These are phyloP conservation scores for Novumbra hubbsi DNA, from an alignment of 2,797 vertebrate species.

Conservation along the genomic window DNA sequence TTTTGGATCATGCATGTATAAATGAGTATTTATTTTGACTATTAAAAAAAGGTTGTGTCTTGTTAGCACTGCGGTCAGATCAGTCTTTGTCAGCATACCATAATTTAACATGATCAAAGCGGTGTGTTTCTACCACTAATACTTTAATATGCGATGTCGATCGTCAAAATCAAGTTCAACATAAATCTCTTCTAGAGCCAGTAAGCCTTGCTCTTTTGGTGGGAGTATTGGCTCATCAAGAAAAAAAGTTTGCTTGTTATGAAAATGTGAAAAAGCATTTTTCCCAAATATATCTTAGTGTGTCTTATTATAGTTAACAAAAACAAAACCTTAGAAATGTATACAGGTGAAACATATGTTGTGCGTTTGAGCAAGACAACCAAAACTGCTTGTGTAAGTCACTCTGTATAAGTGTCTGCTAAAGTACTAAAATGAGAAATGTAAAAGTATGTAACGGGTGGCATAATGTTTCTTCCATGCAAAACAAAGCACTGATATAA, in stretches of 20 bases:
- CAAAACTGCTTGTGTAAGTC: too few species aligned
- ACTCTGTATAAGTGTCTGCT: too few species aligned
- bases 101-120: not conserved
- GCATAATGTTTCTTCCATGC: not conserved
- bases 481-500: not conserved
- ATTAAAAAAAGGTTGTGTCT: conserved; percentile 96
- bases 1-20: conserved; percentile 91
- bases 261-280: too few species aligned
- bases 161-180: not conserved
- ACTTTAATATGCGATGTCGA: not conserved
- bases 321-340: too few species aligned
- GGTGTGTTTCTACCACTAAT: not conserved
- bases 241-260: too few species aligned
- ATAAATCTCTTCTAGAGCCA: not conserved
- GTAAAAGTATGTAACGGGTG: not conserved
- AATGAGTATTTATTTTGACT: conserved; percentile 99
- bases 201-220: too few species aligned
- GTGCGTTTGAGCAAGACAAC: too few species aligned
- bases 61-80: conserved; percentile 58
- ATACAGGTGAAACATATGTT: too few species aligned
- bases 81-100: conserved; percentile 23
- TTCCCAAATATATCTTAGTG: too few species aligned
- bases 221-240: too few species aligned
- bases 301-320: too few species aligned
- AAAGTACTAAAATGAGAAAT: too few species aligned